Base-by-base conservation (phyloP, 2,113 vertebrate genomes). In the Oryzias celebensis region DNA sequence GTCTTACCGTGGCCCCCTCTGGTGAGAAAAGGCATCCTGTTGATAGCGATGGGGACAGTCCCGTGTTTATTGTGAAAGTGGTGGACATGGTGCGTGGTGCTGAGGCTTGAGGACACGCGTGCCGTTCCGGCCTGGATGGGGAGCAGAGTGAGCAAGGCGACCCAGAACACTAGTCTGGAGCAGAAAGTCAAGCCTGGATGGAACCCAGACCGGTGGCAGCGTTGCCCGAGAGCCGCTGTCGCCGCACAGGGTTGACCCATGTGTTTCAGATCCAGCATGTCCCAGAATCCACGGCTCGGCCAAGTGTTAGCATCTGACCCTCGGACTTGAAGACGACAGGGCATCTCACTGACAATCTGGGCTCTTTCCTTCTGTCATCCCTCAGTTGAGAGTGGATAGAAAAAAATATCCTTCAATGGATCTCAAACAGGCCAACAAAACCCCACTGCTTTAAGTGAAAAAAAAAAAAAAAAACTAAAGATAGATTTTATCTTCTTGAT, bases 11-110 rank as follows among this genome's bases (percentile, higher is more conserved):
- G 95, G 71, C 94, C 94, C 68, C 94, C 94, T 84, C 95, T 93
- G 64, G 94, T 95, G 80, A 95, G 93, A 87, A 97, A 95, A 82
- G 95, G 94, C 91, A 94, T 95, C 90, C 95, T 92, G 93, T 97
- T 96, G 92, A 97, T 97, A 87, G 94, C 94, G 83, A 97, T 95
- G 52, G 95, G 95, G 81, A 94, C 94, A 0, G 94, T 94, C 82
- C 94, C 94, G 75, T 95, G 94, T 85, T 95, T 95, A 88, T 93
- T 96, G 90, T 97, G 95, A 90, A 97, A 97, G 91, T 97, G 95
- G 88, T 96, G 95, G 84, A 96, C 95, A 77, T 96, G 95, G 88
- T 96, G 95, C n/a, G 95, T 96, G 77, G 95, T 96, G 72, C 95
- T 96, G 84, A 97, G 93, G 83, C 95, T 96, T 78, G 95, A 97